These are phyloP conservation scores for Cryptosula pallasiana DNA, from an alignment of 2,888 invertebrate species.

Conservation along the genomic window DNA sequence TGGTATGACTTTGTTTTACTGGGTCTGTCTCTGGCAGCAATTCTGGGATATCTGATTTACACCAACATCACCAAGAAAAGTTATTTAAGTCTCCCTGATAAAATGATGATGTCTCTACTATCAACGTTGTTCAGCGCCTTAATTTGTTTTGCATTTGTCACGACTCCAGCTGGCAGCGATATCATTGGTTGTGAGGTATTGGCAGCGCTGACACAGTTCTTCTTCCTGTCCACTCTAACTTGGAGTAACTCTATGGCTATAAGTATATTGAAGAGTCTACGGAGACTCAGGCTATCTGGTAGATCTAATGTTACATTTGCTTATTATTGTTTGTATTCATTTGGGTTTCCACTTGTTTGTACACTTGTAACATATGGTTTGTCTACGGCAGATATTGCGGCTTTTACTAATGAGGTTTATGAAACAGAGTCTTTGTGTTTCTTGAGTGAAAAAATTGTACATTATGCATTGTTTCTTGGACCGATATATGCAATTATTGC, in stretches of 20 bases:
- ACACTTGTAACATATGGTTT: background rate
- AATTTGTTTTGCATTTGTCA: background rate
- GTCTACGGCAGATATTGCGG: background rate
- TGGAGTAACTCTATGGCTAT: constrained; percentile 21
- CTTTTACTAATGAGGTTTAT: background rate
- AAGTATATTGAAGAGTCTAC: background rate
- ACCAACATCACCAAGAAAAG: background rate
- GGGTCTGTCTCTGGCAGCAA: background rate
- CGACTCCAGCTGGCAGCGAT: background rate
- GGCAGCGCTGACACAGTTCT: constrained; percentile 13
- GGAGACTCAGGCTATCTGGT: background rate
- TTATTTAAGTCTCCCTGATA: background rate
- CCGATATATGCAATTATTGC: background rate
- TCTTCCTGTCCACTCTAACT: background rate
- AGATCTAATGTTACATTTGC: background rate
- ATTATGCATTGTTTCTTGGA: background rate
- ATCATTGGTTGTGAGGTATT: background rate
- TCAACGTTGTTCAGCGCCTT: background rate
- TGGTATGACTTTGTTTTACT: too few relatives aligned
- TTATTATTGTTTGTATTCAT: background rate
- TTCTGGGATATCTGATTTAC: background rate
- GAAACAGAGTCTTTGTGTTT: background rate
- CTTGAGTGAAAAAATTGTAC: background rate
- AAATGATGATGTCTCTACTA: constrained; percentile 4
- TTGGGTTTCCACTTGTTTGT: background rate